Conservation (phyloP, 2,888 invertebrate genomes). For the Mimumesa dahlbomi region DNA sequence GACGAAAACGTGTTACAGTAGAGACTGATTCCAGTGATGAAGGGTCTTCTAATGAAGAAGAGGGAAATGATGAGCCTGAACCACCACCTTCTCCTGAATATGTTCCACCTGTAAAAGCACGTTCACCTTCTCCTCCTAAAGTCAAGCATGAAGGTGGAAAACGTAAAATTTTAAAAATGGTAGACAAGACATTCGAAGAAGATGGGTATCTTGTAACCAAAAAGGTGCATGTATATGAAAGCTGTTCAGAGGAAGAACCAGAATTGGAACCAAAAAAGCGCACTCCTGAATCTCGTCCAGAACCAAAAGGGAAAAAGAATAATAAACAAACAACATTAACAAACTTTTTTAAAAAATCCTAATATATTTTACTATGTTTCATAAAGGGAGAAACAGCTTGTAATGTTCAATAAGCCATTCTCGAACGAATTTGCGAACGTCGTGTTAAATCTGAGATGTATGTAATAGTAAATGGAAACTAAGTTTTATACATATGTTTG, state of each 20-base stretch:
- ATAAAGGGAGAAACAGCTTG: too few species aligned
- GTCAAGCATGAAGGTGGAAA: slow-evolving; percentile 67
- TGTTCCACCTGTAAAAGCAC: slow-evolving; percentile 28
- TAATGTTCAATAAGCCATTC: too few species aligned
- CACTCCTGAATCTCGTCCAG: slow-evolving; percentile 17
- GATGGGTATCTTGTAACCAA: slow-evolving; percentile 78
- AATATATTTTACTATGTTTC: slow-evolving; percentile 22
- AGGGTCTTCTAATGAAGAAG: slow-evolving; percentile 53
- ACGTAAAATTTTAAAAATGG: slow-evolving; percentile 73
- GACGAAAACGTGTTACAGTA: slow-evolving; percentile 72
- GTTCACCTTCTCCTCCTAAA: slow-evolving; percentile 69
- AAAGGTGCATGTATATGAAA: slow-evolving; percentile 75
- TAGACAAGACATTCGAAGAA: slow-evolving; percentile 76
- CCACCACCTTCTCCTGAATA: slow-evolving; percentile 28
- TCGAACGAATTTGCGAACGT: too few species aligned
- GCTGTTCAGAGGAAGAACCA: slow-evolving; percentile 72
- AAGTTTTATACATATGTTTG: background rate
- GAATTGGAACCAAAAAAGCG: slow-evolving; percentile 40
- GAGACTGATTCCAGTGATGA: slow-evolving; percentile 70
- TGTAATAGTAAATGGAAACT: slow-evolving; percentile 1
- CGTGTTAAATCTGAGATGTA: too few species aligned
- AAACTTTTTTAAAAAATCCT: slow-evolving; percentile 76
- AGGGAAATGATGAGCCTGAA: slow-evolving; percentile 22
- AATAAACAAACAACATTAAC: slow-evolving; percentile 74
- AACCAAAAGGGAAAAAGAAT: slow-evolving; percentile 54